A percentile compares a stretch with the other conserved stretches of the same genome.
Conservation (phyloP, 2,113 vertebrate genomes). For the Piprites chloris region DNA sequence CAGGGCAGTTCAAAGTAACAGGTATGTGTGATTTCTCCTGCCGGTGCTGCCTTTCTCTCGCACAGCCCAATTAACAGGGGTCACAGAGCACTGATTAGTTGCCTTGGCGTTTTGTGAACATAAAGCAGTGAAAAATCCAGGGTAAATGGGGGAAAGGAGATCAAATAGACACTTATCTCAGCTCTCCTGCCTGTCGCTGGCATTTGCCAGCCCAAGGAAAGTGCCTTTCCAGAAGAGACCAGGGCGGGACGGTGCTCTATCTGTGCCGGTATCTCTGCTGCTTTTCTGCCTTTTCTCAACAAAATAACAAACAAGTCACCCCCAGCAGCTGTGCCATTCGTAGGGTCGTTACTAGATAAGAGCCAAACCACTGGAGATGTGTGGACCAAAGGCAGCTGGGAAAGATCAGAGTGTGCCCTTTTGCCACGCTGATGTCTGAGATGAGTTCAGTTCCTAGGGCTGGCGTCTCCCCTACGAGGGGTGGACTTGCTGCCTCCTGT, state of each 20-base stretch:
- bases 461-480: neutral
- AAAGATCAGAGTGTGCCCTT: neutral
- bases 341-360: neutral
- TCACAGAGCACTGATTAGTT: slow-evolving; percentile 56
- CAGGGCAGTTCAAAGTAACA: slow-evolving; percentile 50
- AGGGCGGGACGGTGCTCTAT: neutral
- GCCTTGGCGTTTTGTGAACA: slow-evolving; percentile 36
- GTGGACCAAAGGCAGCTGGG: neutral
- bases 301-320: neutral
- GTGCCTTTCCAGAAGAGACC: slow-evolving; percentile 10
- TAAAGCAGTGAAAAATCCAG: slow-evolving; percentile 47
- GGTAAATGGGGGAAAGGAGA: slow-evolving; percentile 23
- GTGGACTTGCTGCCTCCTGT: neutral
- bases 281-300: slow-evolving; percentile 37
- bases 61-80: slow-evolving; percentile 45
- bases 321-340: fast-evolving
- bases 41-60: slow-evolving; percentile 23
- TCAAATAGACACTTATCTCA: slow-evolving; percentile 58
- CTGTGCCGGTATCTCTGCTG: neutral
- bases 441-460: neutral
- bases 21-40: slow-evolving; percentile 46
- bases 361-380: neutral
- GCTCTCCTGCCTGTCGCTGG: neutral
- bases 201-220: slow-evolving; percentile 44
- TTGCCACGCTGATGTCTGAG: neutral